These are phyloP conservation scores for Pangasius macronema DNA, from an alignment of 2,797 vertebrate genomes.

Conservation along the genomic window DNA sequence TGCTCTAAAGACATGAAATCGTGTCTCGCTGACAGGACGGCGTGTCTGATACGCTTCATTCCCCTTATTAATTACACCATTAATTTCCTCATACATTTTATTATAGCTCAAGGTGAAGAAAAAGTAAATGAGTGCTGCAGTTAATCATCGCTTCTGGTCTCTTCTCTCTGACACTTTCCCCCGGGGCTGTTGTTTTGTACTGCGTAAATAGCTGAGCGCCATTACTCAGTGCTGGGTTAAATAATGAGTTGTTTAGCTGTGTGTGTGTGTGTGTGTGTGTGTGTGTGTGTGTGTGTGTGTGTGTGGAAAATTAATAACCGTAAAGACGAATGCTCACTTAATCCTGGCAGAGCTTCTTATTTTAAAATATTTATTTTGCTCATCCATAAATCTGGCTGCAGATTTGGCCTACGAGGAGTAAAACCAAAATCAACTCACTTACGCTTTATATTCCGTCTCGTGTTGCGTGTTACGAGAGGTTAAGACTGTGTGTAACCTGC, in stretches of 20 bases:
- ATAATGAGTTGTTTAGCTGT: not conserved
- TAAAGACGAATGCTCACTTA: not conserved
- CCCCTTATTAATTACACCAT: not conserved
- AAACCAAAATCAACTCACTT: not conserved
- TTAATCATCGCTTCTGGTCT: not conserved
- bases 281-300: not conserved
- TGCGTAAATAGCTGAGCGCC: not conserved
- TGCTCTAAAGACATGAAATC: not conserved
- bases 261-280: not conserved
- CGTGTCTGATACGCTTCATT: not conserved
- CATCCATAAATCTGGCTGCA: not conserved
- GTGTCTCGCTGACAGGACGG: not conserved
- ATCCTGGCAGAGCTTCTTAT: not conserved
- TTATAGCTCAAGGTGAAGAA: constrained; percentile 7
- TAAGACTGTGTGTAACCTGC: not conserved
- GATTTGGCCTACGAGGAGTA: not conserved
- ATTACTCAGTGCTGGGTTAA: not conserved
- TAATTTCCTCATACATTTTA: not conserved
- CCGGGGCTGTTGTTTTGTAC: not conserved
- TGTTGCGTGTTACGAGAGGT: not conserved
- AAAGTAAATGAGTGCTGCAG: not conserved
- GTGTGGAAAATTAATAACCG: not conserved
- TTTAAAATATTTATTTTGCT: constrained; percentile 20
- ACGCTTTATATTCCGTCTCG: not conserved
- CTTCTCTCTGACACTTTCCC: not conserved